Conservation (phyloP, 2,888 invertebrate genomes). For the Syrphus vitripennis region DNA sequence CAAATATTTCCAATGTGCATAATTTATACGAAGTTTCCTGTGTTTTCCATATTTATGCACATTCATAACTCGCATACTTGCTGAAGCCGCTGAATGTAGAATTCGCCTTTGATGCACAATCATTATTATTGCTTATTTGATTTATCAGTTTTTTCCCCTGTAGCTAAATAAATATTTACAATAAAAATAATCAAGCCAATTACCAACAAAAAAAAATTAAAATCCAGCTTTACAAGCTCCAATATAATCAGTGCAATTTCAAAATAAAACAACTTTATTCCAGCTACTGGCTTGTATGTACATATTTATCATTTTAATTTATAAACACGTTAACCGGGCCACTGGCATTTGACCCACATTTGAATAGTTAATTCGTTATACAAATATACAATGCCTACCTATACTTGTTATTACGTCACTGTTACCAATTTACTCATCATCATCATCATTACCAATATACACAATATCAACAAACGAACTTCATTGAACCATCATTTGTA, state of each 20-base stretch:
- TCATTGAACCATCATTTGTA: background rate
- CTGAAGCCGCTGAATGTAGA: background rate
- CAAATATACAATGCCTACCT: background rate
- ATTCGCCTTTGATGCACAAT: background rate
- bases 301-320: background rate
- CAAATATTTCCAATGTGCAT: background rate
- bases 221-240: background rate
- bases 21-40: background rate
- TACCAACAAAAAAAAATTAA: no score
- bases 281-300: background rate
- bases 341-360: constrained; percentile 41
- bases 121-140: background rate
- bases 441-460: background rate
- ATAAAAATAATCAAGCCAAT: background rate
- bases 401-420: background rate
- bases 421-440: constrained; percentile 17
- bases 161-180: background rate
- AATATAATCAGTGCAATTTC: background rate
- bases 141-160: background rate
- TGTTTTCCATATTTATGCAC: background rate
- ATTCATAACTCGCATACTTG: background rate
- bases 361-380: constrained; percentile 8
- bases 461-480: constrained; percentile 10
- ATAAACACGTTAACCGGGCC: background rate
- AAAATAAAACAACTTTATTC: background rate